Evolutionary conservation across 2,888 invertebrate genomes (phyloP), one percentile per base, ranked within the genome.

Genomic region (Habroteleia sp.): DNA sequence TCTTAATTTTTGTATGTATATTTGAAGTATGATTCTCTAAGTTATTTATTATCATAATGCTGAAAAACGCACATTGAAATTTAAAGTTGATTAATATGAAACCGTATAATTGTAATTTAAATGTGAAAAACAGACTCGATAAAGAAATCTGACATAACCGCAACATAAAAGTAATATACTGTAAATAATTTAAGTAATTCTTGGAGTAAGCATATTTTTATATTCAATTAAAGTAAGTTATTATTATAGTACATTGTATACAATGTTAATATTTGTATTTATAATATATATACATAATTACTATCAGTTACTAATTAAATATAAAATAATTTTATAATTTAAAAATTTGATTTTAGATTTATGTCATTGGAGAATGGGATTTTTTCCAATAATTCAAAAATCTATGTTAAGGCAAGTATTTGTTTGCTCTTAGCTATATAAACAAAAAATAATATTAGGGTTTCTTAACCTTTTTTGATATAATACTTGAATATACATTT

Each of bases 121-220:
- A 54, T 16, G 44, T 23, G 20, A 62, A 31, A 71, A 44, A 13
- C 20, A 17, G 16, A 6, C 20, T 46, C 10, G 29, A 13, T 31
- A 33, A 63, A 46, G 54, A 54, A 62, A 46, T 63, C 71, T 71
- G 54, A 71, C 71, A 71, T 71, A 71, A 71, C 71, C 71, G 46
- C 71, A 62, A 71, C 54, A 62, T 17, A 58, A 66, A 35, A 66
- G 39, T 60, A n/a, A 69, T 50, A 52, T 62, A 13, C 37, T 54
- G 10, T 35, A 58, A 20, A 37, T 65, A 58, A 27, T 50, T 58
- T 50, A 58, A 48, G 16, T 54, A 39, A 16, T 50, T 16, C 11
- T 56, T 23, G 4, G 27, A 29, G 41, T 56, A 48, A 7, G 10
- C 3, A 17, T 27, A 33, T 2, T 31, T 50, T 16, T 13, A 17